Evolutionary conservation across 2,797 vertebrate genomes (phyloP).

Genomic region (Hippopotamyrus pictus): DNA sequence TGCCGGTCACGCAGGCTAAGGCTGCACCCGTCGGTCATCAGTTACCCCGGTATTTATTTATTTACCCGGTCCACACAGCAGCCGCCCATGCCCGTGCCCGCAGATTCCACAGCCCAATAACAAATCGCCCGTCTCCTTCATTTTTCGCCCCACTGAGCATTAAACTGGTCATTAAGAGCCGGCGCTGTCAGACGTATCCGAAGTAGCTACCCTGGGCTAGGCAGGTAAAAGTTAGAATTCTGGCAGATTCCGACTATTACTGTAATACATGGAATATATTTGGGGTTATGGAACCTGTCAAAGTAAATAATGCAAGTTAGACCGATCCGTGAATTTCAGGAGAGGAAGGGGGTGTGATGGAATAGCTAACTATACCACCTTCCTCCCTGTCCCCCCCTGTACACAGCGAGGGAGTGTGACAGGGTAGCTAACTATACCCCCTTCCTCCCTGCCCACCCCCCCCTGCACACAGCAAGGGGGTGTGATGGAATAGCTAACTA

Average conservation of each 20-base stretch:
- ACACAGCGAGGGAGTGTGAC: not conserved
- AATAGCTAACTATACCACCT: not conserved
- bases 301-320: not conserved
- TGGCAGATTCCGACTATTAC: not conserved
- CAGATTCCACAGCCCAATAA: conserved; percentile 2
- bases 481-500: not conserved
- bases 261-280: not conserved
- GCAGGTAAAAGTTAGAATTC: conserved; percentile 15
- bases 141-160: conserved; percentile 21
- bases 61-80: not conserved
- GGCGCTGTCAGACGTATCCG: not conserved
- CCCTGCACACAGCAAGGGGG: not conserved
- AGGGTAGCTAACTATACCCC: not conserved
- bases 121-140: conserved; percentile 6
- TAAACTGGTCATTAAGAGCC: conserved; percentile 24
- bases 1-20: not conserved
- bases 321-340: not conserved
- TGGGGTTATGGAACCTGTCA: not conserved
- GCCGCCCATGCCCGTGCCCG: not conserved
- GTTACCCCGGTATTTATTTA: not conserved
- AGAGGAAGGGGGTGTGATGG: not conserved
- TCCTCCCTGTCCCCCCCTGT: not conserved
- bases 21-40: not conserved
- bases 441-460: no score
- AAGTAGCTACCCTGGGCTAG: not conserved